Evolutionary conservation across 2,888 invertebrate species (phyloP).

Genomic region (Acrobasis repandana): DNA sequence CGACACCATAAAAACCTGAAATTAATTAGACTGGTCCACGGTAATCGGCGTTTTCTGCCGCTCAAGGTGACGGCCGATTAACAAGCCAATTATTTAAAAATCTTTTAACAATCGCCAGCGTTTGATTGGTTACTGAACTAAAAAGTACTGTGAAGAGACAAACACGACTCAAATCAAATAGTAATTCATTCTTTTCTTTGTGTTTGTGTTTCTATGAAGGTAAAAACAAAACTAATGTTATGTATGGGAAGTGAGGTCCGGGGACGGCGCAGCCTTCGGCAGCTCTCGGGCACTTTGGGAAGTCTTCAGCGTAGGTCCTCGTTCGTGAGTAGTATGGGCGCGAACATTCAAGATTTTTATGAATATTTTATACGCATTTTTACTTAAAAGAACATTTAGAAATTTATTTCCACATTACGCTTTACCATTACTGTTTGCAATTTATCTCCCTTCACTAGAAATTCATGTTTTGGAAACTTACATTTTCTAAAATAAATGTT

Average conservation of each 20-base stretch:
- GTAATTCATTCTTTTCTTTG: too few species aligned
- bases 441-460: not conserved
- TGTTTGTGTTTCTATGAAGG: too few species aligned
- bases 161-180: too few species aligned
- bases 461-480: not conserved
- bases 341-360: too few species aligned
- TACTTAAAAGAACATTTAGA: too few species aligned
- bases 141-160: not conserved
- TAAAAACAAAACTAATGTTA: not conserved
- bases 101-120: not conserved
- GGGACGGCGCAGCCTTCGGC: too few species aligned
- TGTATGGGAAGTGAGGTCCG: too few species aligned
- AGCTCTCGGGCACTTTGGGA: too few species aligned
- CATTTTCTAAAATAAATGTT: not conserved
- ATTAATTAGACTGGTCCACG: slow-evolving; percentile 10
- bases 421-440: not conserved
- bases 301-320: too few species aligned
- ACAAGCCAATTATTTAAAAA: slow-evolving; percentile 11
- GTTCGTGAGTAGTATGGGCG: too few species aligned
- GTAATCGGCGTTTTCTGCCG: slow-evolving; percentile 8
- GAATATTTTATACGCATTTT: too few species aligned
- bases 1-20: slow-evolving; percentile 4
- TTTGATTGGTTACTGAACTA: not conserved
- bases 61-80: slow-evolving; percentile 18
- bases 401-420: not conserved